Base-by-base conservation (phyloP, 2,797 vertebrate genomes). In the Neosalanx taihuensis region DNA sequence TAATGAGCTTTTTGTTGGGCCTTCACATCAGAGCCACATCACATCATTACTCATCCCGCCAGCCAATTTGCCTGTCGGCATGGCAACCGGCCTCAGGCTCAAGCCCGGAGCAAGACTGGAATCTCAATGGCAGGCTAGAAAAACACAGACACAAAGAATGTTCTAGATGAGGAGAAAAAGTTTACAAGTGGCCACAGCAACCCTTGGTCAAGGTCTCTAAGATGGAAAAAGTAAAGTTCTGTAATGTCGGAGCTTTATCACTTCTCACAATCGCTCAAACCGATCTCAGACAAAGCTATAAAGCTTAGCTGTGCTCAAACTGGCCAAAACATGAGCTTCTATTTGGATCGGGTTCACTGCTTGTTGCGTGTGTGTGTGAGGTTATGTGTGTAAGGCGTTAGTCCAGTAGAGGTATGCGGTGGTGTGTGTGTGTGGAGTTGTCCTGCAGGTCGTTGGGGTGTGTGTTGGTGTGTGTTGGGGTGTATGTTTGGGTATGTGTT, bases 1-100 rank as follows among this genome's bases (percentile, higher is more conserved):
- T 92, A 94, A 93, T 93, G 92, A 92, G 91, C 90, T 92, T 91
- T 94, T 94, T 93, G 92, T 93, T 92, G 89, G 89, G 90, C 91
- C 88, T 90, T 90, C 88, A 90, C 89, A 89, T 87, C 86, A 84
- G 84, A 79, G 87, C 88, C 90, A 88, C 92, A 91, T 91, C 91
- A 89, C 89, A 92, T 92, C 91, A 93, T 93, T 92, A 92, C 92
- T 93, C 92, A 93, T 93, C 91, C 90, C 89, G 88, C 88, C 87
- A 92, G 91, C 90, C 89, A 91, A 85, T 92, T 91, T 91, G 87
- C 90, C 85, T 83, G 92, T 93, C 85, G 92, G 89, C 91, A 93
- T 91, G 89, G 92, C 89, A 93, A 93, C 92, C 67, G 84, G 81
- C 84, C 80, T 84, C 90, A n/a, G 87, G 89, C 84, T 90, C 83